phyloP scores from a whole-genome alignment of 2,113 vertebrate species.

The Scomber colias region DNA sequence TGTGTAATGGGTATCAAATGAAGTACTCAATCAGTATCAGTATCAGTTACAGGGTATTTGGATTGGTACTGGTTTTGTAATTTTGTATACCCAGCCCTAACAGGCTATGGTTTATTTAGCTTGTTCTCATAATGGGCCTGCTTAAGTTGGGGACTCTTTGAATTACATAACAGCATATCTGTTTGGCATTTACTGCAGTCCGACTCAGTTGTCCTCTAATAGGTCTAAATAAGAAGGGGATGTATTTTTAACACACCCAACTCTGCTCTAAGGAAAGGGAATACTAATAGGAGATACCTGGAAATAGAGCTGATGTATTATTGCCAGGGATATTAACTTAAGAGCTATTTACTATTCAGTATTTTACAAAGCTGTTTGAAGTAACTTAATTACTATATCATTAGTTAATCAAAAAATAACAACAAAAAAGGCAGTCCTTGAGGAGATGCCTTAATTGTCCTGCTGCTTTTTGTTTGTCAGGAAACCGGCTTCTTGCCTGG shows the following conservation, averaged over 20 bases:
- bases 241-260: neutral
- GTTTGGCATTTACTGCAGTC: too few species aligned
- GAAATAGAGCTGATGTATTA: neutral
- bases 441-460: neutral
- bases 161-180: too few species aligned
- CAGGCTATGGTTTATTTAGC: too few species aligned
- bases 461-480: conserved; percentile 3
- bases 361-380: neutral
- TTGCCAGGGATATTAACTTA: neutral
- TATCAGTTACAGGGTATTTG: too few species aligned
- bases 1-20: too few species aligned
- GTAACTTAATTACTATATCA: neutral
- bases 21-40: too few species aligned
- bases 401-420: neutral
- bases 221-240: neutral
- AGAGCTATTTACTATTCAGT: conserved; percentile 1
- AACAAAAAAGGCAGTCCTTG: neutral
- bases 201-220: too few species aligned
- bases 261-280: neutral
- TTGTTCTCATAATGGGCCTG: too few species aligned
- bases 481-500: neutral
- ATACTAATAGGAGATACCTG: neutral
- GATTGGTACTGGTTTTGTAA: too few species aligned
- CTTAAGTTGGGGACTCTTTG: too few species aligned
- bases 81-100: too few species aligned